Evolutionary conservation across 2,113 vertebrate species (phyloP), one percentile per base, ranked within the genome.

Genomic region (Ammodytes marinus): DNA sequence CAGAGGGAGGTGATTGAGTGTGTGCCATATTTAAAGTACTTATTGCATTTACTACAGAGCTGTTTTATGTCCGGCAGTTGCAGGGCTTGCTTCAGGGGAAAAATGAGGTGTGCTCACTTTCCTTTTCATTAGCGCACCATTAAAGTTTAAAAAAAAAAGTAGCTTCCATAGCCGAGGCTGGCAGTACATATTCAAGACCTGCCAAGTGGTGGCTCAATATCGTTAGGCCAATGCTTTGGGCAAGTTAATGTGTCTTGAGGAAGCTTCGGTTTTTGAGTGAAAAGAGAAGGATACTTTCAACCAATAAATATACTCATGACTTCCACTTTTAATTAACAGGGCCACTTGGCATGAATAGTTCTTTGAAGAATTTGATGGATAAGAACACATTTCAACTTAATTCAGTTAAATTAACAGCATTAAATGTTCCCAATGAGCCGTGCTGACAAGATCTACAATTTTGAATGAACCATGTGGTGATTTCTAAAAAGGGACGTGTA

Each of bases 81-180:
- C 74, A 50, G 69, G 65, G 82, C 60, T 72, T 65, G 82, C 84
- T 88, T 78, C 42, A 72, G 84, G 81, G 71, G 63, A 68, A 82
- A 27, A 81, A 79, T 77, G 53, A 77, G 45, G 64, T 70, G 68
- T 69, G 78, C 77, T 88, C 84, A 85, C 66, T 59, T 49, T 82
- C 64, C 79, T 74, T 86, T 90, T 91, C 77, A 86, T 91, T 87
- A 90, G 77, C 53, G 19, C 15, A 15, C 80, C 80, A 87, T 91
- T 92, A 88, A 88, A 86, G 79, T 80, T 87, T 69, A 72, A 87
- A 78, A 89, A 84, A 84, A 27, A 27, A 27, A 27, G 86, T 65
- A 69, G 78, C 78, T 84, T 27, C 77, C 88, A 79, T 65, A 79
- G 74, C 60, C n/a, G 19, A 50, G 50, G 66, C 60, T 55, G 64